These are phyloP conservation scores for Sula dactylatra DNA, from an alignment of 2,113 vertebrate species.

Conservation along the genomic window DNA sequence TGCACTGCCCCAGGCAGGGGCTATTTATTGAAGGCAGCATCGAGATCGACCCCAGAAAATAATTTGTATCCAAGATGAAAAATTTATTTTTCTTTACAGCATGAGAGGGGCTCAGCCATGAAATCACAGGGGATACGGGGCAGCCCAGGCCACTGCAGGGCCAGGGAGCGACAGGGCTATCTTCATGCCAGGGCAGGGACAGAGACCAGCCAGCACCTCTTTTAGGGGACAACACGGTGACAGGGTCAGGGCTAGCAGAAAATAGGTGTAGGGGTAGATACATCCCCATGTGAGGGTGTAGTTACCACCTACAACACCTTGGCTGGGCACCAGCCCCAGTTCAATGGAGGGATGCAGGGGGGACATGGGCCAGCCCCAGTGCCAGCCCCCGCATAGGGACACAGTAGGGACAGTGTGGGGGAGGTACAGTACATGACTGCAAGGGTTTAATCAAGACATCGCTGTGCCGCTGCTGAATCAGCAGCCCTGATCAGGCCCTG, in stretches of 20 bases:
- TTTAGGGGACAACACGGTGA: neutral
- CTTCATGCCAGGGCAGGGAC: neutral
- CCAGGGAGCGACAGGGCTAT: neutral
- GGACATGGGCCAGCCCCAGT: rapidly evolving
- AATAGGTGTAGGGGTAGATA: neutral
- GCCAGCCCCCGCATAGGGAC: neutral
- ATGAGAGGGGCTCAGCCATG: neutral
- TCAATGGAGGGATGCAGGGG: neutral
- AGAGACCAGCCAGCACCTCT: neutral
- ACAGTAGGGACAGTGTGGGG: rapidly evolving
- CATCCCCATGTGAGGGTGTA: neutral
- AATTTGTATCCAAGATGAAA: neutral
- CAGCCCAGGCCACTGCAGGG: neutral
- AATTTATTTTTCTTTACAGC: neutral
- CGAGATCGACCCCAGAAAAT: neutral
- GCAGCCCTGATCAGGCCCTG: neutral
- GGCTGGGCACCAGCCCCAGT: neutral
- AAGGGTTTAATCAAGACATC: neutral
- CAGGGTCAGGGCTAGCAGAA: neutral
- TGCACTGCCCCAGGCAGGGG: rapidly evolving
- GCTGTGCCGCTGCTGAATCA: neutral
- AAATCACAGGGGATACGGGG: neutral
- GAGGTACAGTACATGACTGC: neutral
- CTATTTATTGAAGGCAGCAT: neutral
- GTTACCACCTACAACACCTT: neutral